Evolutionary conservation across 2,113 vertebrate genomes (phyloP).

Genomic region (Apeltes quadracus): DNA sequence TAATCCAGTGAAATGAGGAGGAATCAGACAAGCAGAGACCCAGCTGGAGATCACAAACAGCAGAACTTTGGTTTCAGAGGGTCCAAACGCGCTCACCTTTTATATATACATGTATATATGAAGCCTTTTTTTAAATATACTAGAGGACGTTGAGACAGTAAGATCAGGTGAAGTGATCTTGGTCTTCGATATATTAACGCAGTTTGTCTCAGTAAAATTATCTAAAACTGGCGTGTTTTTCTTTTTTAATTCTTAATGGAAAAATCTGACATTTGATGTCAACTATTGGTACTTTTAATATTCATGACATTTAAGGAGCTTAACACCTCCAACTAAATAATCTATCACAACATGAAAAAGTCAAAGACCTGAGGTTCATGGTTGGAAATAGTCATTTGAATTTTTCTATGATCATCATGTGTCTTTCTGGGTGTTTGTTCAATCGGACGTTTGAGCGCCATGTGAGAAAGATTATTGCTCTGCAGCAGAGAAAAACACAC

Average conservation of each 20-base stretch:
- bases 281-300: neutral
- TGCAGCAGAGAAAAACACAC: conserved; percentile 26
- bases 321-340: no score
- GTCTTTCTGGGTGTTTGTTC: neutral
- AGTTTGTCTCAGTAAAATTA: neutral
- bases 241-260: neutral
- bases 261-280: neutral
- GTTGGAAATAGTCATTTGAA: neutral
- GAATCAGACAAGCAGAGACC: conserved; percentile 45
- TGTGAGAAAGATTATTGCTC: conserved; percentile 10
- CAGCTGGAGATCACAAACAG: conserved; percentile 51
- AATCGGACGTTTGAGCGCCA: neutral
- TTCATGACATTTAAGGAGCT: neutral
- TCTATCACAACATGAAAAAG: neutral
- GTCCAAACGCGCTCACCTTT: conserved; percentile 29
- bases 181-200: no score
- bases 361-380: neutral
- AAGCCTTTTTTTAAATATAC: neutral
- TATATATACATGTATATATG: no score
- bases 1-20: conserved; percentile 62
- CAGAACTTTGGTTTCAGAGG: conserved; percentile 22
- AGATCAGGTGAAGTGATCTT: neutral
- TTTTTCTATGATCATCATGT: neutral
- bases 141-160: neutral
- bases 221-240: neutral